Evolutionary conservation across 2,113 vertebrate genomes (phyloP).

Genomic region (Neopipo cinnamomea): DNA sequence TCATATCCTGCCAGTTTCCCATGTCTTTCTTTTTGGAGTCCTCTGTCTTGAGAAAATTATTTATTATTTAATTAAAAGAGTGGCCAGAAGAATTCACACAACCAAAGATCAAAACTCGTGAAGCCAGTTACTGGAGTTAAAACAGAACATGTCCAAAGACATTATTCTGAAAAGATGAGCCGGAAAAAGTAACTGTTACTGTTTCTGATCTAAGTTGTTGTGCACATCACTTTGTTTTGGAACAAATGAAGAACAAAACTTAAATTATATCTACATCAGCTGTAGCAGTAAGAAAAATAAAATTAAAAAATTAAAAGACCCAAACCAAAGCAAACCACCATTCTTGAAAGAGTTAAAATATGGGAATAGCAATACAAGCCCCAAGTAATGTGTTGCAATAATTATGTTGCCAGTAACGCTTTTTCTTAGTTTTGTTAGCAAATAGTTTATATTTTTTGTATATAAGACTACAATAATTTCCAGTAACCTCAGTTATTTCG

Average conservation of each 20-base stretch:
- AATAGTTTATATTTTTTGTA: not conserved
- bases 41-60: not conserved
- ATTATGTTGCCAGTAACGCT: not conserved
- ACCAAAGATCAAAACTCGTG: fast-evolving
- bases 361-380: not conserved
- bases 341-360: not conserved
- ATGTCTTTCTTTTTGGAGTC: not conserved
- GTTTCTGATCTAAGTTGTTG: not conserved
- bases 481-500: not conserved
- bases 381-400: not conserved
- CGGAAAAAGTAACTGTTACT: not conserved
- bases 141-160: not conserved
- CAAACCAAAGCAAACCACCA: not conserved
- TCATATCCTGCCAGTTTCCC: not conserved
- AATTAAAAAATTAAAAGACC: not conserved
- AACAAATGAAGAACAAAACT: not conserved
- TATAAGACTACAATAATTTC: not conserved
- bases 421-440: not conserved
- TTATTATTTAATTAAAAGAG: not conserved
- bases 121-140: not conserved
- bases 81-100: not conserved
- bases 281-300: not conserved
- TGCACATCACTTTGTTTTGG: not conserved
- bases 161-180: not conserved
- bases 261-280: not conserved